These are phyloP conservation scores for Hafferia zeledoni DNA, from an alignment of 2,797 vertebrate species.

Conservation along the genomic window DNA sequence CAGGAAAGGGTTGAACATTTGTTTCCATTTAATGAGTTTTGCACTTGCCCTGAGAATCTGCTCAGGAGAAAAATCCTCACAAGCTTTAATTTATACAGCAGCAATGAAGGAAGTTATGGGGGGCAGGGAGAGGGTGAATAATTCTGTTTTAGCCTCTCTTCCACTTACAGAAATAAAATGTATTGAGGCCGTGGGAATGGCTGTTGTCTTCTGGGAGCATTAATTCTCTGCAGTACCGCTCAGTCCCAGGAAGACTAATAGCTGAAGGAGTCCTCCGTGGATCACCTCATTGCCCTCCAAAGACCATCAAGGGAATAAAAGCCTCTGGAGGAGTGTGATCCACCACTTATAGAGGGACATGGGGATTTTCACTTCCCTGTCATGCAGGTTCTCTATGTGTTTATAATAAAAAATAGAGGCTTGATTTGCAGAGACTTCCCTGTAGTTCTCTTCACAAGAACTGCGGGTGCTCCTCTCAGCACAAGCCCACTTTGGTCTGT, in stretches of 20 bases:
- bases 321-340: background rate
- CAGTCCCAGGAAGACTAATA: background rate
- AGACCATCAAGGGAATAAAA: conserved; percentile 1
- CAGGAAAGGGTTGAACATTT: conserved; percentile 29
- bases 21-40: conserved; percentile 55
- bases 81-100: conserved; percentile 36
- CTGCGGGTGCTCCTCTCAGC: background rate
- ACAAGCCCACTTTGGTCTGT: fast-evolving
- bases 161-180: conserved; percentile 28
- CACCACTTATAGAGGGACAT: background rate
- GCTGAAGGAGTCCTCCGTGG: conserved; percentile 12
- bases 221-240: conserved; percentile 33
- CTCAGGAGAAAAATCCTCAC: background rate
- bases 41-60: background rate
- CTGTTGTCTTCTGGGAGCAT: conserved; percentile 3
- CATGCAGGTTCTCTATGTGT: background rate
- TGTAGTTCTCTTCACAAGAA: background rate
- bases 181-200: background rate
- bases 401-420: background rate
- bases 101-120: background rate
- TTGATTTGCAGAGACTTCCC: background rate
- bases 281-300: conserved; percentile 40
- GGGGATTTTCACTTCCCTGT: background rate
- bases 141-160: conserved; percentile 15
- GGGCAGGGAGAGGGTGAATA: background rate